Conservation (phyloP, 1,140 invertebrate genomes). For the Macrotrachela quadricornifera region DNA sequence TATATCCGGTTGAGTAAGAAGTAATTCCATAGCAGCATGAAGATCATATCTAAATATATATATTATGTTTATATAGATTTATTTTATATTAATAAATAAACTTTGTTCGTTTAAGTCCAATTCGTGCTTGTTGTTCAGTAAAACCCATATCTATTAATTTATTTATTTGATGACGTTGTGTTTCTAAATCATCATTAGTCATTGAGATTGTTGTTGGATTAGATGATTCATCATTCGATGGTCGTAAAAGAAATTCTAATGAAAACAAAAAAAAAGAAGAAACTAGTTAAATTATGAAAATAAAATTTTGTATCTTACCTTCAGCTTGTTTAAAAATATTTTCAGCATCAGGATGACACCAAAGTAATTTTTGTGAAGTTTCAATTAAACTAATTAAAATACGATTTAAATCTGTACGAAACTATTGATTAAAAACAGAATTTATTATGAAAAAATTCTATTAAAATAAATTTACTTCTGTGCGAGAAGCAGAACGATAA, state of each 20-base stretch:
- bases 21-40: too few species aligned
- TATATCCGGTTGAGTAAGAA: too few species aligned
- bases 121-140: slow-evolving; percentile 35
- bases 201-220: background rate
- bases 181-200: background rate
- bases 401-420: slow-evolving; percentile 40
- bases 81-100: slow-evolving; percentile 10
- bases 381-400: slow-evolving; percentile 42
- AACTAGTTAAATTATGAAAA: background rate
- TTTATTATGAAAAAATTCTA: background rate
- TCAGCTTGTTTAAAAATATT: slow-evolving; percentile 25
- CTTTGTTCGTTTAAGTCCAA: slow-evolving; percentile 34
- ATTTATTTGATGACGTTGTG: slow-evolving; percentile 26
- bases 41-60: too few species aligned
- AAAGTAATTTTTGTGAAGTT: slow-evolving; percentile 39
- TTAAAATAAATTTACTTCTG: too few species aligned
- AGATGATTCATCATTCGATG: too few species aligned
- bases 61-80: too few species aligned
- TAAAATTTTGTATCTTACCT: slow-evolving; percentile 11
- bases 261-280: too few species aligned
- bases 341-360: slow-evolving; percentile 36
- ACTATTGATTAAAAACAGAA: slow-evolving; percentile 25
- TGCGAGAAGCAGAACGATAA: too few species aligned
- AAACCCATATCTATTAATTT: slow-evolving; percentile 42
- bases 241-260: too few species aligned